phyloP scores from a whole-genome alignment of 1,140 invertebrate genomes.

The Aphaenogaster ashmeadi region DNA sequence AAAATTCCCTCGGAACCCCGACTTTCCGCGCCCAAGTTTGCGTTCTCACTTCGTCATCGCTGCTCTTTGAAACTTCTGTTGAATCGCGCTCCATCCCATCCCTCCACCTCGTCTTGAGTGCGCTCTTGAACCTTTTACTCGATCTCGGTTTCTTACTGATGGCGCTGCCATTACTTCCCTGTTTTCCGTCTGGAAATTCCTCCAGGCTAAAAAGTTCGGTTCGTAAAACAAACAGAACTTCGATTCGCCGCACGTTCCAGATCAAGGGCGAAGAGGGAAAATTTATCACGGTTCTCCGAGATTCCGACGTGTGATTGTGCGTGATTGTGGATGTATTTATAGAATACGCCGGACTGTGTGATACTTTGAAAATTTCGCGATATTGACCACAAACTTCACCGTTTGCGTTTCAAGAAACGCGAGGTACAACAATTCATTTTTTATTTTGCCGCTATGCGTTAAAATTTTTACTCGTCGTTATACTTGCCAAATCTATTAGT shows the following conservation, averaged over 20 bases:
- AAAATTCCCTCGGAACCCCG: conserved; percentile 31
- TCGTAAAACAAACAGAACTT: conserved; percentile 46
- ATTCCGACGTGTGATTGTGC: conserved; percentile 18
- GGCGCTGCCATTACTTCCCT: conserved; percentile 46
- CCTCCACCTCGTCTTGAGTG: conserved; percentile 42
- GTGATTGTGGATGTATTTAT: conserved; percentile 25
- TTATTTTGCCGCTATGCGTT: not conserved
- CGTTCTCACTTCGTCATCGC: conserved; percentile 47
- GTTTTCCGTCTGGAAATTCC: conserved; percentile 49
- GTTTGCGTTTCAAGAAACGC: not conserved
- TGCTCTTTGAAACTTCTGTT: conserved; percentile 56
- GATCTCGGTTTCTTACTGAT: conserved; percentile 52
- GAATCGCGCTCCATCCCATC: conserved; percentile 39
- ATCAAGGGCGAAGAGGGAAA: conserved; percentile 28
- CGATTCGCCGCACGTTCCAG: conserved; percentile 13
- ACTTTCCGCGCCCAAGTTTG: conserved; percentile 46
- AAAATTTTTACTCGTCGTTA: not conserved
- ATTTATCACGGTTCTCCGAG: conserved; percentile 17
- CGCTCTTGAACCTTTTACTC: conserved; percentile 55
- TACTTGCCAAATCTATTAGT: not conserved
- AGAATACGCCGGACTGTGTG: not conserved
- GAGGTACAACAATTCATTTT: not conserved
- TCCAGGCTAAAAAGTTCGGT: conserved; percentile 24
- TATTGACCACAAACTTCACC: not conserved
- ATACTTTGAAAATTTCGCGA: not conserved